Conservation (phyloP, 2,797 vertebrate species). For the Denticeps clupeoides region DNA sequence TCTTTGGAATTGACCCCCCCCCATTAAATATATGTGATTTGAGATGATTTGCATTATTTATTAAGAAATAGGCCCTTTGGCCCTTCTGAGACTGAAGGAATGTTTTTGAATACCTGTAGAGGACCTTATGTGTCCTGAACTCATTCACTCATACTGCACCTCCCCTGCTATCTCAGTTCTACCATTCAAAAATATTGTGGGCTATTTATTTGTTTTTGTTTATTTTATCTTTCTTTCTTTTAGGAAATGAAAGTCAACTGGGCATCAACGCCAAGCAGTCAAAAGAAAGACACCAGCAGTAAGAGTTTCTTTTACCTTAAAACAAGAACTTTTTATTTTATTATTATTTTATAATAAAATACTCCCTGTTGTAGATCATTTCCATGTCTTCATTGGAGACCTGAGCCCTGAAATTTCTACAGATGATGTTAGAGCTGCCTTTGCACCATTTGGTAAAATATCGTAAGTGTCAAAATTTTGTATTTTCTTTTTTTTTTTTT, state of each 20-base stretch:
- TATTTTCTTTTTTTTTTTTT: no score
- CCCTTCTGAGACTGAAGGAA: no score
- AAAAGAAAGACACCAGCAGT: conserved; percentile 99
- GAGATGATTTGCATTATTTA: no score
- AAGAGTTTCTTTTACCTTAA: conserved; percentile 53
- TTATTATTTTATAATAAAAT: background rate
- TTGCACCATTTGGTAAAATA: conserved; percentile 94
- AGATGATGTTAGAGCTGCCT: conserved; percentile 95
- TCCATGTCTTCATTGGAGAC: conserved; percentile 97
- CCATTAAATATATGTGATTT: no score
- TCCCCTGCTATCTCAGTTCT: background rate
- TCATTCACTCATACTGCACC: no score
- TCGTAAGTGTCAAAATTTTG: conserved; percentile 91
- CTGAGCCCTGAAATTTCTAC: conserved; percentile 97
- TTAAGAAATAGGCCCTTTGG: no score
- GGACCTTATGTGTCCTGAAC: no score
- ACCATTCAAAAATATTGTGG: no score
- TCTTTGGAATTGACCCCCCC: no score
- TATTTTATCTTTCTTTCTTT: conserved; percentile 21
- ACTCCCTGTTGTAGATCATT: conserved; percentile 73
- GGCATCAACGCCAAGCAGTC: conserved; percentile 97
- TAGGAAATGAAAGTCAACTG: conserved; percentile 99
- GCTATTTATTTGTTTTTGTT: background rate
- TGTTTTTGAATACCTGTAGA: no score
- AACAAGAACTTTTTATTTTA: no score